Base-by-base conservation (phyloP, 2,888 invertebrate species). In the Augiades crinisus region DNA sequence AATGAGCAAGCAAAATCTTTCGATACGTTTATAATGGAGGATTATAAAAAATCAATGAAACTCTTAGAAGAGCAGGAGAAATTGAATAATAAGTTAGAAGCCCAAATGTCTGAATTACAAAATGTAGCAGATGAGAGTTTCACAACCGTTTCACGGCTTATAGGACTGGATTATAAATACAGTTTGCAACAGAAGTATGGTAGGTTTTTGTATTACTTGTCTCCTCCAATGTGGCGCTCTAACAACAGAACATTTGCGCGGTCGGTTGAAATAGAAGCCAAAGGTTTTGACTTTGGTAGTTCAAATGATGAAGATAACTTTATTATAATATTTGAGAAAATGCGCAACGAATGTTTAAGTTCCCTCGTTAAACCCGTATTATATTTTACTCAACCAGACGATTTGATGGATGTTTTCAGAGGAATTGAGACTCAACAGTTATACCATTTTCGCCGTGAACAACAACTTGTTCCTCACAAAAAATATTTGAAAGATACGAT, bases 151-250 rank as follows among this genome's bases (percentile, higher is more conserved):
- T 84, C 88, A n/a, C 76, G 71, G 56, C 79, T 94, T 14, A 90
- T 93, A 54, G 88, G 90, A 16, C 81, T 93, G 49, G 93, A 93
- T 62, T 93, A 93, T 63, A 88, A 87, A 58, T 94, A 93, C 88
- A 72, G 91, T 41, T 77, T 90, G 37, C 91, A 91, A 52, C 93
- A 92, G 68, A 91, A 92, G 73, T 94, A 93, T 70, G 93, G 93
- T 46, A 89, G 91, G 62, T 94, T 94, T 78, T 77, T 94, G n/a
- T 92, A 91, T 70, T 90, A 91, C 63, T 75, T 94, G n/a, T 92
- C 93, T 30, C 93, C 93, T 1, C 84, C 91, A 33, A 78, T 83
- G 19, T 93, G 93, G 93, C 84, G 92, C 16, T 68, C 72, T 31
- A 74, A 84, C 55, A 78, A 92, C 61, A 91, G 92, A 64, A 78